These are phyloP conservation scores for Hormaphis cornu DNA, from an alignment of 1,140 invertebrate species.

Conservation along the genomic window DNA sequence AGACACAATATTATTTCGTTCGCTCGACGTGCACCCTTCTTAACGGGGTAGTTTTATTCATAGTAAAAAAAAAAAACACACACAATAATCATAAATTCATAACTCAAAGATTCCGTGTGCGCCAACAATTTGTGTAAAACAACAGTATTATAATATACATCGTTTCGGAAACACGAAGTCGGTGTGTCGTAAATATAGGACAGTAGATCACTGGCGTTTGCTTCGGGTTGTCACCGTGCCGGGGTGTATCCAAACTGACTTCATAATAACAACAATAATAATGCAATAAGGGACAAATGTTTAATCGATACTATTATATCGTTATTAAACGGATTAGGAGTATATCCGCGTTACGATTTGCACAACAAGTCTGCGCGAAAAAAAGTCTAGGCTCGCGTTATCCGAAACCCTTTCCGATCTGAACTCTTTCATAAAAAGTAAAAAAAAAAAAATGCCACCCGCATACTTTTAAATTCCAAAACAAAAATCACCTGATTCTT, in stretches of 20 bases:
- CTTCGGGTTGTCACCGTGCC: slow-evolving; percentile 20
- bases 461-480: neutral
- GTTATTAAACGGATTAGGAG: slow-evolving; percentile 24
- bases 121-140: slow-evolving; percentile 5
- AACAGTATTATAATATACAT: too few species aligned
- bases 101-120: slow-evolving; percentile 10
- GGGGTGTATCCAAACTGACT: slow-evolving; percentile 4
- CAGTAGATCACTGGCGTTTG: slow-evolving; percentile 18
- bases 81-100: neutral
- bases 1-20: too few species aligned
- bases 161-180: slow-evolving; percentile 5
- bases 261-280: too few species aligned
- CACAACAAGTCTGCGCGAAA: neutral
- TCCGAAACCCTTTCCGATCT: neutral
- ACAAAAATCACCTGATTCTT: neutral
- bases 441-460: neutral
- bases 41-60: neutral
- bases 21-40: neutral
- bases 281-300: slow-evolving; percentile 28
- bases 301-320: slow-evolving; percentile 29
- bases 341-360: slow-evolving; percentile 1
- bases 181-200: too few species aligned
- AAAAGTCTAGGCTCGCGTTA: neutral
- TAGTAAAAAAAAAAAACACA: neutral
- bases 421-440: neutral